Conservation (phyloP, 64 coral and sea anemone genomes). For the Montipora foliosa region DNA sequence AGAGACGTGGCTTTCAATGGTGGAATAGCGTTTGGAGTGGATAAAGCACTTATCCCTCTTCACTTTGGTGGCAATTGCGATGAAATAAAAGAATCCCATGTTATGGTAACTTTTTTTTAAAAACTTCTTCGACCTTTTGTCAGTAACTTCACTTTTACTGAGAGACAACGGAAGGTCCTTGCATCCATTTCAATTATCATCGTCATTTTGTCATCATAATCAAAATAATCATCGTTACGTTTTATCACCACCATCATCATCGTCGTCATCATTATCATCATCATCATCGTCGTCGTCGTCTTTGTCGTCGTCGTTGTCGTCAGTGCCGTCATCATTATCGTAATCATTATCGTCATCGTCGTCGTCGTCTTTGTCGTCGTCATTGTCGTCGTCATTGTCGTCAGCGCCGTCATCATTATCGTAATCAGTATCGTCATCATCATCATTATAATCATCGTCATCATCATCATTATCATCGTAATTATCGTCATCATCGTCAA, state of each 20-base stretch:
- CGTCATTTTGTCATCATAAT: no score
- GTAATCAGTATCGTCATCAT: background rate
- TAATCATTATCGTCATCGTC: background rate
- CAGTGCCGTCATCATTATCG: background rate
- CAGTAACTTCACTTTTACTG: no score
- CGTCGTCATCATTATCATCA: background rate
- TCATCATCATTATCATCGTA: background rate
- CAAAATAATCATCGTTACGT: no score
- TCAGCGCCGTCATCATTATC: no score
- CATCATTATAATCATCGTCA: background rate
- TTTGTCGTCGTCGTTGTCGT: background rate
- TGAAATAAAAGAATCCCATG: conserved; percentile 42
- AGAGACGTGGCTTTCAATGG: conserved; percentile 75
- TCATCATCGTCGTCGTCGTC: background rate
- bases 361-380: background rate
- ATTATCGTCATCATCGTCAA: background rate
- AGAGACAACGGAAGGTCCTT: no score
- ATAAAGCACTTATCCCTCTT: conserved; percentile 72
- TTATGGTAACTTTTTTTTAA: background rate
- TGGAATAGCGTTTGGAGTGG: conserved; percentile 81
- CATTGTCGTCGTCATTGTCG: no score
- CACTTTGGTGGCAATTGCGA: conserved; percentile 88
- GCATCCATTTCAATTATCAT: no score
- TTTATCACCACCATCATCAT: background rate
- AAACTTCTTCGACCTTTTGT: no score